A percentile compares a stretch with the other conserved stretches of the same genome.
These are phyloP conservation scores for Leuciscus waleckii DNA, from an alignment of 2,797 vertebrate genomes.

Conservation along the genomic window DNA sequence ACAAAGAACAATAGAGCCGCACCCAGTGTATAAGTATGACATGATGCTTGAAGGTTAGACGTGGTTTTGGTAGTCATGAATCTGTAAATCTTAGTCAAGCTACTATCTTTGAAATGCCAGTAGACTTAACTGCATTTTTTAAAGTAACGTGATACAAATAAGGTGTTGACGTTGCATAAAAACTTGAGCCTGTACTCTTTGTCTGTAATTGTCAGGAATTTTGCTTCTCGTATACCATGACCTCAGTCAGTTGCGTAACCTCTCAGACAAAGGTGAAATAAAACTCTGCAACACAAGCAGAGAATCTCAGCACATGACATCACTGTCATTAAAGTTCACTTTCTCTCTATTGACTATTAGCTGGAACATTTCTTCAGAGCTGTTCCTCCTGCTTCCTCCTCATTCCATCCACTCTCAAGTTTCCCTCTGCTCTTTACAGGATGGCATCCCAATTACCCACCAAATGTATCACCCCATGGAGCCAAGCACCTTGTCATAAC, in stretches of 20 bases:
- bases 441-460: slow-evolving; percentile 55
- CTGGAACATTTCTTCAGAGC: slow-evolving; percentile 37
- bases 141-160: slow-evolving; percentile 25
- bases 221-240: slow-evolving; percentile 44
- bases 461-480: slow-evolving; percentile 36
- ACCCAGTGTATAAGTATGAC: neutral
- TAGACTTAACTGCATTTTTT: slow-evolving; percentile 38
- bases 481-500: slow-evolving; percentile 50
- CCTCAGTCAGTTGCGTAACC: slow-evolving; percentile 29
- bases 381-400: slow-evolving; percentile 33
- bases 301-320: slow-evolving; percentile 35
- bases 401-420: slow-evolving; percentile 33
- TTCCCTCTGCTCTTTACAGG: slow-evolving; percentile 38
- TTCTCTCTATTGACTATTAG: slow-evolving; percentile 20
- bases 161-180: slow-evolving; percentile 28
- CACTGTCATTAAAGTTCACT: slow-evolving; percentile 18
- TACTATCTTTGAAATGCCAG: slow-evolving; percentile 26
- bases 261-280: slow-evolving; percentile 42
- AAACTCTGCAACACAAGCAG: slow-evolving; percentile 16
- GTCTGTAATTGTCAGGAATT: slow-evolving; percentile 41
- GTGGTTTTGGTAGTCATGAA: slow-evolving; percentile 6
- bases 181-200: slow-evolving; percentile 27
- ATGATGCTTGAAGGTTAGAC: neutral
- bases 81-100: slow-evolving; percentile 19
- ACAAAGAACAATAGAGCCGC: neutral